These are phyloP conservation scores for Lycocerus yunnanus DNA, from an alignment of 2,888 invertebrate species.

Conservation along the genomic window DNA sequence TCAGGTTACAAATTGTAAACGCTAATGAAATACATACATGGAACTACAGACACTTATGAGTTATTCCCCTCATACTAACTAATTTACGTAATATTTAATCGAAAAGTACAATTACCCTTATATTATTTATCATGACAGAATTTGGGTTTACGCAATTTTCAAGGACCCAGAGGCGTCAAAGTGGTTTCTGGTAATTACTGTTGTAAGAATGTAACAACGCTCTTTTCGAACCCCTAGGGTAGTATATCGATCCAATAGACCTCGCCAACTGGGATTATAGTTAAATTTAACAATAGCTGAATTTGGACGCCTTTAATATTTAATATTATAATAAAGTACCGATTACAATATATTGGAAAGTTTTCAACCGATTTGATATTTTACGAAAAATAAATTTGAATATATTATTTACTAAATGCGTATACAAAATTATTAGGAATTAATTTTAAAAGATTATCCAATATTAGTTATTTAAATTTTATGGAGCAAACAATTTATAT, in stretches of 20 bases:
- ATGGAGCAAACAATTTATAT: conserved; percentile 26
- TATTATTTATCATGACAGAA: not conserved
- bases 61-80: not conserved
- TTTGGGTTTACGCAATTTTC: conserved; percentile 12
- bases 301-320: not conserved
- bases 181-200: conserved; percentile 43
- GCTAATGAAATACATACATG: not conserved
- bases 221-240: conserved; percentile 35
- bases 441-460: conserved; percentile 19
- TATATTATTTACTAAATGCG: not conserved
- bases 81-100: not conserved
- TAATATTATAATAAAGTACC: not conserved
- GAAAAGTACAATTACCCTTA: not conserved
- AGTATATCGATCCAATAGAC: conserved; percentile 36
- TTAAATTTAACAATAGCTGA: not conserved
- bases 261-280: conserved; percentile 8
- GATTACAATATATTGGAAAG: not conserved
- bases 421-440: conserved; percentile 13
- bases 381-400: not conserved
- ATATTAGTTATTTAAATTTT: conserved; percentile 22
- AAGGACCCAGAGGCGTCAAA: conserved; percentile 37
- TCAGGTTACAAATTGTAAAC: not conserved
- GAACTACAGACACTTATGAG: not conserved
- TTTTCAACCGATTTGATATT: not conserved
- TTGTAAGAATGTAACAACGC: conserved; percentile 41